Evolutionary conservation across 1,140 invertebrate genomes (phyloP).

Genomic region (Drosophila punjabiensis): DNA sequence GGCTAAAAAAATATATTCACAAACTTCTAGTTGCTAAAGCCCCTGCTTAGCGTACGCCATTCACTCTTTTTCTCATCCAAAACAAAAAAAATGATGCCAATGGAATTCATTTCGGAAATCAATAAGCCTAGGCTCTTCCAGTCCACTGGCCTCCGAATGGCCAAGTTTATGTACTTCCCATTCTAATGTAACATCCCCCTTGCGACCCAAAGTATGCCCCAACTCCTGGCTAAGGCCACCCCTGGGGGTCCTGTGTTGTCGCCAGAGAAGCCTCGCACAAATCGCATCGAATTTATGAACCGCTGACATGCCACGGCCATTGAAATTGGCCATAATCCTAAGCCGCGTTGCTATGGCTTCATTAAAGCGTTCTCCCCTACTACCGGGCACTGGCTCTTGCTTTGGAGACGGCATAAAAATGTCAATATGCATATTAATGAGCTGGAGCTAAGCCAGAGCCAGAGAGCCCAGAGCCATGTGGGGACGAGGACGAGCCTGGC

Average conservation of each 20-base stretch:
- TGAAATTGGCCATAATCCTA: constrained; percentile 68
- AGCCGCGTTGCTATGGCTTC: constrained; percentile 65
- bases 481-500: constrained; percentile 1
- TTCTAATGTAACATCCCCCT: constrained; percentile 32
- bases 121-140: constrained; percentile 6
- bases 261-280: constrained; percentile 26
- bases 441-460: constrained; percentile 22
- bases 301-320: constrained; percentile 74
- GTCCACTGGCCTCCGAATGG: constrained; percentile 11
- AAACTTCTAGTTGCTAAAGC: background rate
- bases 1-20: constrained; percentile 13
- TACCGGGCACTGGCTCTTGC: constrained; percentile 27
- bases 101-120: constrained; percentile 11
- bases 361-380: constrained; percentile 57
- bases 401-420: constrained; percentile 71
- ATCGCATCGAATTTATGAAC: constrained; percentile 67
- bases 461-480: constrained; percentile 13
- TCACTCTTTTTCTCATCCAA: background rate
- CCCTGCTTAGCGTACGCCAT: background rate
- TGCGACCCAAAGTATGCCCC: background rate
- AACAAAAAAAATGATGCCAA: background rate
- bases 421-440: constrained; percentile 78
- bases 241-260: background rate
- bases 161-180: constrained; percentile 31
- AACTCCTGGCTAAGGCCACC: background rate